Evolutionary conservation across 2,113 vertebrate genomes (phyloP).

Genomic region (Synodontis membranacea): DNA sequence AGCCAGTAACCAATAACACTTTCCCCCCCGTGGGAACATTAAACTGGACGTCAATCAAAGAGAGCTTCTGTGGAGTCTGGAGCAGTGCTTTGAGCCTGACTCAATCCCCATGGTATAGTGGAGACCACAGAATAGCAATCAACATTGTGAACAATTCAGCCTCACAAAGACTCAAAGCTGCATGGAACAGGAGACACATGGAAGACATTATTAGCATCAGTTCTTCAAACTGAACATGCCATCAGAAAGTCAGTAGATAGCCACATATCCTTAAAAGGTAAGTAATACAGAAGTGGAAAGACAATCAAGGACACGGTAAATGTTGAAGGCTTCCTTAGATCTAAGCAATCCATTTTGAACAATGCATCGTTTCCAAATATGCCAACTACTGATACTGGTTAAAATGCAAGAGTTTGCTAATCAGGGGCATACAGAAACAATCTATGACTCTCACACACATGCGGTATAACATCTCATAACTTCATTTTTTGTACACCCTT

Average conservation of each 20-base stretch:
- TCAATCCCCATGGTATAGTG: neutral
- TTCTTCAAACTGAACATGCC: constrained; percentile 36
- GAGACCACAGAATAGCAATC: constrained; percentile 33
- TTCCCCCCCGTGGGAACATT: constrained; percentile 39
- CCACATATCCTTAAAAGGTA: constrained; percentile 1
- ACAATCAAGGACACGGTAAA: neutral
- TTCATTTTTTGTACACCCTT: neutral
- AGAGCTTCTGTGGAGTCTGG: constrained; percentile 30
- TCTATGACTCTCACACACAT: neutral
- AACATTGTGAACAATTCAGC: constrained; percentile 46
- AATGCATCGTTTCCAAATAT: neutral
- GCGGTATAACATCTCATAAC: neutral
- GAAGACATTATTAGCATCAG: constrained; percentile 44
- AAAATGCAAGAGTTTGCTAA: neutral
- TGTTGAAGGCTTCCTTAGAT: neutral
- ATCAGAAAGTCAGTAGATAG: constrained; percentile 7
- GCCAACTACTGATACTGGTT: neutral
- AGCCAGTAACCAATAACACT: constrained; percentile 47
- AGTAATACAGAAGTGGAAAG: neutral
- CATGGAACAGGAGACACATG: constrained; percentile 45
- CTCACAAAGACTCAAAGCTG: constrained; percentile 18
- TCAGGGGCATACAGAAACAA: neutral
- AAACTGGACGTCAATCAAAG: constrained; percentile 51
- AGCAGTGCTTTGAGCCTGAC: constrained; percentile 10
- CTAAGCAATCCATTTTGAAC: neutral